Evolutionary conservation across 2,888 invertebrate genomes (phyloP).

Genomic region (Callosobruchus maculatus): DNA sequence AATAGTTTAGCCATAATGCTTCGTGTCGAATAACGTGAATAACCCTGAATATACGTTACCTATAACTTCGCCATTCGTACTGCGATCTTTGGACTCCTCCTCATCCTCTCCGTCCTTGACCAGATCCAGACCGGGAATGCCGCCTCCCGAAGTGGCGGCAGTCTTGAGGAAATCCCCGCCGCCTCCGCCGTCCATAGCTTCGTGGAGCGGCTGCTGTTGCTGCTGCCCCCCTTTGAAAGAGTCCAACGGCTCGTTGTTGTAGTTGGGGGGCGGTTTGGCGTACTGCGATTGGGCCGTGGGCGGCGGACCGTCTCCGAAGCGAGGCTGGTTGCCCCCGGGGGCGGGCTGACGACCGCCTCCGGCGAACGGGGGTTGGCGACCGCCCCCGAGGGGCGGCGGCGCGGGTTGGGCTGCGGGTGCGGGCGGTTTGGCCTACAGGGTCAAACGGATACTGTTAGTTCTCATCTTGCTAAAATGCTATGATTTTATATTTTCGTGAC

Average conservation of each 20-base stretch:
- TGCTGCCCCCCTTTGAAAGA: slow-evolving; percentile 1
- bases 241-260: not conserved
- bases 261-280: not conserved
- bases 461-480: no score
- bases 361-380: not conserved
- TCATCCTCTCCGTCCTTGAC: slow-evolving; percentile 49
- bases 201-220: not conserved
- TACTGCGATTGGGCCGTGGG: not conserved
- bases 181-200: not conserved
- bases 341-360: not conserved
- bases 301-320: not conserved
- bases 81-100: slow-evolving; percentile 16
- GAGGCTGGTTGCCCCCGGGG: not conserved
- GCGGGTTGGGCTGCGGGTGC: not conserved
- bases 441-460: no score
- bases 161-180: not conserved
- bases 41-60: not conserved
- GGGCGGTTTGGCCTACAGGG: no score
- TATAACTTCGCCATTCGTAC: not conserved
- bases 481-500: no score
- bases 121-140: slow-evolving; percentile 73
- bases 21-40: no score
- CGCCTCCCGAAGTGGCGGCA: slow-evolving; percentile 36
- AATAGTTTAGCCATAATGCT: no score
- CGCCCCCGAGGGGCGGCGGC: not conserved